These are phyloP conservation scores for Copsychus sechellarum DNA, from an alignment of 2,113 vertebrate species.

Conservation along the genomic window DNA sequence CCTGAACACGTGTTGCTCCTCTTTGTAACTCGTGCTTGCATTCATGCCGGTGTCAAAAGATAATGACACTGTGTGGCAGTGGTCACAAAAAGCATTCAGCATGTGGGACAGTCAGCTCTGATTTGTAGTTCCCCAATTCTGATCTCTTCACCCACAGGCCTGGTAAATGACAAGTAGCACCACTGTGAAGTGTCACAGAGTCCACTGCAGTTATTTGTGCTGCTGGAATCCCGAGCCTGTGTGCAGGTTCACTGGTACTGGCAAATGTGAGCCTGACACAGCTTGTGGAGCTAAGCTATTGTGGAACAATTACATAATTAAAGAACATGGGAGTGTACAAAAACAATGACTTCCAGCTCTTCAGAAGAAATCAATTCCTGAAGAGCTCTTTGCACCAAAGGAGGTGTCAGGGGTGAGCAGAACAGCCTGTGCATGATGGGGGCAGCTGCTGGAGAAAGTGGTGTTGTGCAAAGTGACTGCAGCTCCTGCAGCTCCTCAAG, in stretches of 20 bases:
- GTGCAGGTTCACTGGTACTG: neutral
- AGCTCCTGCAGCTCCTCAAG: neutral
- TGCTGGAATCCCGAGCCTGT: no score
- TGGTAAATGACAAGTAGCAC: neutral
- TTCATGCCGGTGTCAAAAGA: neutral
- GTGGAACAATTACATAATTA: neutral
- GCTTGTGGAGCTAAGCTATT: neutral
- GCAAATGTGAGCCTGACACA: rapidly evolving
- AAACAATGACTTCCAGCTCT: neutral
- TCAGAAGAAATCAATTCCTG: neutral
- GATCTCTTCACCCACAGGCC: neutral
- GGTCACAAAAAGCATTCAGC: neutral
- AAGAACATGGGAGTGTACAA: neutral
- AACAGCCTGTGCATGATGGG: rapidly evolving
- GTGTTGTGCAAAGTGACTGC: neutral
- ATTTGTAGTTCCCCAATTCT: neutral
- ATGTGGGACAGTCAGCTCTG: rapidly evolving
- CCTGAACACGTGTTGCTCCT: neutral
- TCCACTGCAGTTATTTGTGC: neutral
- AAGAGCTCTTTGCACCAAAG: neutral
- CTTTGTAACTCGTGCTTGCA: neutral
- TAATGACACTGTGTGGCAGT: neutral
- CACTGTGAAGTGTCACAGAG: neutral
- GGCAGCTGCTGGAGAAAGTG: neutral
- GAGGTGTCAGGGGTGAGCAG: rapidly evolving